These are phyloP conservation scores for Caenorhabditis parvicauda DNA, from an alignment of 2,888 invertebrate species.

Conservation along the genomic window DNA sequence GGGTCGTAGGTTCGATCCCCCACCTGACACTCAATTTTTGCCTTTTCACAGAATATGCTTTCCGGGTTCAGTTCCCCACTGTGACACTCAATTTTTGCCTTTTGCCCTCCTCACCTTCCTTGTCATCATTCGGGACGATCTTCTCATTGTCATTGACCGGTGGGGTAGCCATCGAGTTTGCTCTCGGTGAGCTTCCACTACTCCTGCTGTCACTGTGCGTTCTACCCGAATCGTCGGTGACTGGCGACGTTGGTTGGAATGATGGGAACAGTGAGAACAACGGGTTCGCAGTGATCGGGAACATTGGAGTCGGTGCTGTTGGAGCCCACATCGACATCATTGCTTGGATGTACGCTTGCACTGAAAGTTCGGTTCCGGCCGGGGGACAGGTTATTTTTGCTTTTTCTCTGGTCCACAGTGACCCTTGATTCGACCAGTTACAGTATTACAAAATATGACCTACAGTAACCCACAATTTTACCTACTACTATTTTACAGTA, in stretches of 20 bases:
- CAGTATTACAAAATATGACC: too few relatives aligned
- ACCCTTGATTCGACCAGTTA: too few relatives aligned
- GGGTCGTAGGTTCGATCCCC: background rate
- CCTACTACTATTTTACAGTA: too few relatives aligned
- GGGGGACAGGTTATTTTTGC: too few relatives aligned
- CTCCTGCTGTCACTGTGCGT: slow-evolving; percentile 17
- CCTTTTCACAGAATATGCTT: background rate
- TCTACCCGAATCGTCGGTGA: too few relatives aligned
- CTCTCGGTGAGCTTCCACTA: slow-evolving; percentile 22
- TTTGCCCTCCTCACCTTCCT: slow-evolving; percentile 43
- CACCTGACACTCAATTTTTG: background rate
- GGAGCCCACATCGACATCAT: slow-evolving; percentile 9
- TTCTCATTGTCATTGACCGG: slow-evolving; percentile 28
- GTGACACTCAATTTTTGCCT: background rate
- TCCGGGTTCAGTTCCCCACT: background rate
- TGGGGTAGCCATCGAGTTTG: slow-evolving; percentile 17
- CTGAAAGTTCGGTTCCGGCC: too few relatives aligned
- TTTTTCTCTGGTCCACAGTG: too few relatives aligned
- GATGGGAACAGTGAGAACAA: background rate
- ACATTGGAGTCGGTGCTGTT: background rate
- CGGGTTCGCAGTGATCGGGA: background rate
- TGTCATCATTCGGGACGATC: slow-evolving; percentile 58
- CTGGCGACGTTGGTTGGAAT: slow-evolving; percentile 1
- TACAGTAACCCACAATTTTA: too few relatives aligned
- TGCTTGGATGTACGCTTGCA: slow-evolving; percentile 14